These are phyloP conservation scores for Parauchenoglanis ngamensis DNA, from an alignment of 2,797 vertebrate genomes.

Conservation along the genomic window DNA sequence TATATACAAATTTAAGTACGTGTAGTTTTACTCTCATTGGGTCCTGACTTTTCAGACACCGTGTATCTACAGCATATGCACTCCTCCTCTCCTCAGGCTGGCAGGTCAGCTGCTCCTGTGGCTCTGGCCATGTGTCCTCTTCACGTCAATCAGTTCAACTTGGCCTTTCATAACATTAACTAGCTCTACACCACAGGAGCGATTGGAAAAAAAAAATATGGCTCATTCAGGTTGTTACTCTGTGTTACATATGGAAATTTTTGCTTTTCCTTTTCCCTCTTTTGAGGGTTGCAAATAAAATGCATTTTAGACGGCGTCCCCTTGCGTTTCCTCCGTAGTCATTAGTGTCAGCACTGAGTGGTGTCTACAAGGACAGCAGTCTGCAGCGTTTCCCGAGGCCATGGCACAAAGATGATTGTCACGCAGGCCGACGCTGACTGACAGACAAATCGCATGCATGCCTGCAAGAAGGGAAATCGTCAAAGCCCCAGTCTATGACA, in stretches of 20 bases:
- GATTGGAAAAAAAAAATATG: background rate
- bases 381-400: slow-evolving; percentile 74
- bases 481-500: slow-evolving; percentile 80
- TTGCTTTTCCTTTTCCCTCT: background rate
- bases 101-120: background rate
- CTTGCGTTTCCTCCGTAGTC: slow-evolving; percentile 64
- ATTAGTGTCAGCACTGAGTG: slow-evolving; percentile 70
- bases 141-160: background rate
- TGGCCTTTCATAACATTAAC: too few species aligned
- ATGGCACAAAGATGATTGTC: slow-evolving; percentile 79
- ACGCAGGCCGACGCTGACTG: slow-evolving; percentile 80
- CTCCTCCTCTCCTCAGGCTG: background rate
- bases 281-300: background rate
- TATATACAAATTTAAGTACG: background rate
- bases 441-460: slow-evolving; percentile 79
- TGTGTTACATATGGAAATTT: background rate
- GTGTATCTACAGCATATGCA: background rate
- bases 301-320: slow-evolving; percentile 51
- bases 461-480: slow-evolving; percentile 76
- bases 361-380: slow-evolving; percentile 82
- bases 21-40: background rate
- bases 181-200: too few species aligned
- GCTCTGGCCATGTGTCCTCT: background rate
- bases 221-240: background rate
- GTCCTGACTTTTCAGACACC: background rate